phyloP scores from a whole-genome alignment of 1,140 invertebrate species.

The Temnothorax longispinosus region DNA sequence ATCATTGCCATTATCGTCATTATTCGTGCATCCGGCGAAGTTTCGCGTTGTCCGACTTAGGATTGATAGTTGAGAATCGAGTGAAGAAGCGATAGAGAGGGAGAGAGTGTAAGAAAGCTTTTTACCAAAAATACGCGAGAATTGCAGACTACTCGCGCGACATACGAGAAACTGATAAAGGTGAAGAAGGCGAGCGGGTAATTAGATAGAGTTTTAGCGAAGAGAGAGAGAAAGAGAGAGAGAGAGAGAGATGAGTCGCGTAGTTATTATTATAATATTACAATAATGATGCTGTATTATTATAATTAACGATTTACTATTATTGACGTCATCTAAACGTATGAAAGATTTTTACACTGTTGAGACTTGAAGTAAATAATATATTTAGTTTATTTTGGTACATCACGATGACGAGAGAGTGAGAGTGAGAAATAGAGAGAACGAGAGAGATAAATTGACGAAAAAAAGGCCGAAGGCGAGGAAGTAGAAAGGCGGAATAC shows the following conservation, averaged over 20 bases:
- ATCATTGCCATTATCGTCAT: neutral
- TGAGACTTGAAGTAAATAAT: conserved; percentile 86
- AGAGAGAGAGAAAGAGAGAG: neutral
- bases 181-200: conserved; percentile 71
- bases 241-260: conserved; percentile 75
- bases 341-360: conserved; percentile 86
- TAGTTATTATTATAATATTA: conserved; percentile 85
- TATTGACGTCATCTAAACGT: conserved; percentile 84
- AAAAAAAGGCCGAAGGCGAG: neutral
- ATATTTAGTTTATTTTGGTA: conserved; percentile 86
- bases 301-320: conserved; percentile 85
- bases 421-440: conserved; percentile 74
- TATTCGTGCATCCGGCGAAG: conserved; percentile 62
- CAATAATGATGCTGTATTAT: conserved; percentile 84
- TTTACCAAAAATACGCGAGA: conserved; percentile 83
- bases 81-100: conserved; percentile 46
- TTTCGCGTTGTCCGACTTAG: conserved; percentile 70
- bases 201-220: conserved; percentile 80
- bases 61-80: conserved; percentile 49
- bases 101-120: conserved; percentile 80
- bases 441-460: conserved; percentile 64
- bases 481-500: conserved; percentile 68
- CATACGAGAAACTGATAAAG: conserved; percentile 21
- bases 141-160: conserved; percentile 63
- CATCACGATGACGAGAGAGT: conserved; percentile 83